Evolutionary conservation across 2,888 invertebrate species (phyloP).

Genomic region (Myathropa florea): DNA sequence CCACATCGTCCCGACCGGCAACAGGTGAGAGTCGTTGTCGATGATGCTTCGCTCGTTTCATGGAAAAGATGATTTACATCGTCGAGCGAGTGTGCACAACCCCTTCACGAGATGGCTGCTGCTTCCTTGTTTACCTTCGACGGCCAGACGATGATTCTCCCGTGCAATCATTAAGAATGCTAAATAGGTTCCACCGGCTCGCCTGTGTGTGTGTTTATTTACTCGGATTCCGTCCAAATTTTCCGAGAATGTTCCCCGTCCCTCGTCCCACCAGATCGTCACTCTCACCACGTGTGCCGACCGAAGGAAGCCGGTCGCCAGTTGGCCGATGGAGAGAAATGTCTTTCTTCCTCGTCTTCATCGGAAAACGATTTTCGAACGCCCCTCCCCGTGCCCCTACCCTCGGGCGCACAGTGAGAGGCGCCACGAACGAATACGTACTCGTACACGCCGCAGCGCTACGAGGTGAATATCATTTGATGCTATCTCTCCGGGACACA

Average conservation of each 20-base stretch:
- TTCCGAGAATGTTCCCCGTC: slow-evolving; percentile 54
- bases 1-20: slow-evolving; percentile 16
- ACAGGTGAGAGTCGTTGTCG: slow-evolving; percentile 57
- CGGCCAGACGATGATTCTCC: neutral
- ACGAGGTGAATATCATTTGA: slow-evolving; percentile 63
- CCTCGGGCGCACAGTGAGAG: slow-evolving; percentile 1
- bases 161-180: slow-evolving; percentile 60
- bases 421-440: slow-evolving; percentile 49
- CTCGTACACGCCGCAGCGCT: slow-evolving; percentile 26
- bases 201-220: slow-evolving; percentile 40
- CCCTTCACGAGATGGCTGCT: slow-evolving; percentile 23
- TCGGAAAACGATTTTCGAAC: slow-evolving; percentile 56
- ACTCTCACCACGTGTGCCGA: slow-evolving; percentile 27
- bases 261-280: neutral
- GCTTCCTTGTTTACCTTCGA: slow-evolving; percentile 61
- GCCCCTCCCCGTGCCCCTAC: neutral
- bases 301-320: slow-evolving; percentile 58
- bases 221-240: slow-evolving; percentile 40
- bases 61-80: slow-evolving; percentile 63
- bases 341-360: slow-evolving; percentile 31
- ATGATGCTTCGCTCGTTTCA: slow-evolving; percentile 14
- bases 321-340: neutral
- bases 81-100: slow-evolving; percentile 38
- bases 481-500: slow-evolving; percentile 67
- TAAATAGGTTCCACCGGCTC: slow-evolving; percentile 50